Evolutionary conservation across 2,113 vertebrate genomes (phyloP).

Genomic region (Piliocolobus tephrosceles): DNA sequence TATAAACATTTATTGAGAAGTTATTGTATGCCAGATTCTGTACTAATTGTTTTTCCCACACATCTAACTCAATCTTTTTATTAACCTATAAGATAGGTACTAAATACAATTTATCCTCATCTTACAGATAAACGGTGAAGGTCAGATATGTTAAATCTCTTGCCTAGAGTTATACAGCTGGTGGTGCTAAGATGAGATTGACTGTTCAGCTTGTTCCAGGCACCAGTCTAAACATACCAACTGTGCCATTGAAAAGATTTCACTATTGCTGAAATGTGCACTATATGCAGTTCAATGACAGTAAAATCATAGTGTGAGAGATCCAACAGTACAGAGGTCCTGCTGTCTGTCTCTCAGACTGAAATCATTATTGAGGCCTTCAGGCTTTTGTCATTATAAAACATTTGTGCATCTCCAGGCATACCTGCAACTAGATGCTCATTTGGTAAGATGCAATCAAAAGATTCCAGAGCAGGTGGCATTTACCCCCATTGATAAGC

Average conservation of each 20-base stretch:
- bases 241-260: neutral
- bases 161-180: neutral
- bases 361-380: neutral
- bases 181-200: neutral
- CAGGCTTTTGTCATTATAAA: neutral
- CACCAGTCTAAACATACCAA: neutral
- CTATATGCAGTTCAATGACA: neutral
- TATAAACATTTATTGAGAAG: neutral
- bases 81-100: neutral
- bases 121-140: neutral
- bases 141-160: neutral
- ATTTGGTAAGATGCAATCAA: neutral
- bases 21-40: neutral
- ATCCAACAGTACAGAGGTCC: neutral
- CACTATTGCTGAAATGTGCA: neutral
- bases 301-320: neutral
- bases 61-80: neutral
- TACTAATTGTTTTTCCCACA: neutral
- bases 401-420: neutral
- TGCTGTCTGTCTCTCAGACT: neutral
- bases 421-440: constrained; percentile 27
- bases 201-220: neutral
- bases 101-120: neutral
- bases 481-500: neutral
- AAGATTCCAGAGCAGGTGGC: constrained; percentile 16